Evolutionary conservation across 2,797 vertebrate genomes (phyloP).

Genomic region (Limosa lapponica): DNA sequence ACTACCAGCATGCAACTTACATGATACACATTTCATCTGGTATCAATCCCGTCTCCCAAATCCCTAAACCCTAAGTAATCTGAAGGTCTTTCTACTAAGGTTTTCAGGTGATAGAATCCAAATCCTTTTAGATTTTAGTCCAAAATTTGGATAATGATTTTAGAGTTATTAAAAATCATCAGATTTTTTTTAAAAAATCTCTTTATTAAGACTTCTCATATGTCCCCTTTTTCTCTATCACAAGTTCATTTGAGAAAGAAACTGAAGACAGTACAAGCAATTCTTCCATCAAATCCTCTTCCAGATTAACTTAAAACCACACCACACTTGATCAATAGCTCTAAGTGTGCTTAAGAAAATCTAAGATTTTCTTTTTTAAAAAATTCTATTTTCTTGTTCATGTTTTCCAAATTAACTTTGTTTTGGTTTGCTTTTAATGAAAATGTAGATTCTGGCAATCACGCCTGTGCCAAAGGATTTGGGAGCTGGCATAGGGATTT

Average conservation of each 20-base stretch:
- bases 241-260: neutral
- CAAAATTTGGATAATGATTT: neutral
- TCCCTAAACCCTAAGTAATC: neutral
- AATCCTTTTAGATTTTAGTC: neutral
- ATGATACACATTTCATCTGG: neutral
- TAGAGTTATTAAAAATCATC: neutral
- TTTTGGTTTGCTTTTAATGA: conserved; percentile 1
- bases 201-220: neutral
- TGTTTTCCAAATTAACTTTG: neutral
- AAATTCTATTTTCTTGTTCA: neutral
- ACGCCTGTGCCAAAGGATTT: neutral
- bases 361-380: neutral
- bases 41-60: neutral
- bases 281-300: neutral
- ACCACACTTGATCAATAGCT: neutral
- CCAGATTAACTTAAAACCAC: neutral
- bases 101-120: neutral
- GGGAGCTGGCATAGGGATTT: neutral
- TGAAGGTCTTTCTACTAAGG: neutral
- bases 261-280: neutral
- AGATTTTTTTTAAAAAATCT: fast-evolving
- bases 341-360: neutral
- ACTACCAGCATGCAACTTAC: neutral
- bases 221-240: neutral
- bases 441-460: neutral